Evolutionary conservation across 64 coral and sea anemone genomes (phyloP).

Genomic region (Montipora sp.): DNA sequence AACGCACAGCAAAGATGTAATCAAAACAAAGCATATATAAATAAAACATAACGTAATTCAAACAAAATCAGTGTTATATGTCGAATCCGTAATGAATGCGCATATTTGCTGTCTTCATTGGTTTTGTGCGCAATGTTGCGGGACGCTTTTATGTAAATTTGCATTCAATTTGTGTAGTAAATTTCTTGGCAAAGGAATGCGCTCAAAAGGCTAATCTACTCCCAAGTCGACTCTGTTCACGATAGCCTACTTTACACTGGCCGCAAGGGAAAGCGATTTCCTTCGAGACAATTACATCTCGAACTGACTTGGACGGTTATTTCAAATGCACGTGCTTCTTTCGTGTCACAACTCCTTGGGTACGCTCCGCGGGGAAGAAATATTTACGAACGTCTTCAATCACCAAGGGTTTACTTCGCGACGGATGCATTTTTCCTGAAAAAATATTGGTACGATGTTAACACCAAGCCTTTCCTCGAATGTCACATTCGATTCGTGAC

Average conservation of each 20-base stretch:
- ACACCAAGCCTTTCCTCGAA: neutral
- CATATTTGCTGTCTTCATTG: neutral
- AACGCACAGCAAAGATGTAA: neutral
- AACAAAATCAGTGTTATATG: constrained; percentile 8
- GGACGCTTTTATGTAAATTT: neutral
- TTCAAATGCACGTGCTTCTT: neutral
- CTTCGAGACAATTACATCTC: neutral
- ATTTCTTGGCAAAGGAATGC: neutral
- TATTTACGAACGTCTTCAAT: neutral
- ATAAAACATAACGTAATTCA: constrained; percentile 42
- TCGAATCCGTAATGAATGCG: constrained; percentile 31
- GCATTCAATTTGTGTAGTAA: neutral
- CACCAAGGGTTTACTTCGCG: neutral
- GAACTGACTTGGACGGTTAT: neutral
- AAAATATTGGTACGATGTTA: neutral
- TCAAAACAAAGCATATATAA: neutral
- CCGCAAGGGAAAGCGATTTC: neutral
- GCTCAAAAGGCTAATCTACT: neutral
- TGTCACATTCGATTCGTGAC: too few relatives aligned
- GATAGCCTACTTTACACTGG: neutral
- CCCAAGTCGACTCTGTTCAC: neutral
- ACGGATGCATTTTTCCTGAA: neutral
- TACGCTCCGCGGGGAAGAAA: neutral
- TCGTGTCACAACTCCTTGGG: neutral
- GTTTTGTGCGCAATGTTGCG: neutral